Base-by-base conservation (phyloP, 2,797 vertebrate genomes). In the Silurus lanzhouensis region DNA sequence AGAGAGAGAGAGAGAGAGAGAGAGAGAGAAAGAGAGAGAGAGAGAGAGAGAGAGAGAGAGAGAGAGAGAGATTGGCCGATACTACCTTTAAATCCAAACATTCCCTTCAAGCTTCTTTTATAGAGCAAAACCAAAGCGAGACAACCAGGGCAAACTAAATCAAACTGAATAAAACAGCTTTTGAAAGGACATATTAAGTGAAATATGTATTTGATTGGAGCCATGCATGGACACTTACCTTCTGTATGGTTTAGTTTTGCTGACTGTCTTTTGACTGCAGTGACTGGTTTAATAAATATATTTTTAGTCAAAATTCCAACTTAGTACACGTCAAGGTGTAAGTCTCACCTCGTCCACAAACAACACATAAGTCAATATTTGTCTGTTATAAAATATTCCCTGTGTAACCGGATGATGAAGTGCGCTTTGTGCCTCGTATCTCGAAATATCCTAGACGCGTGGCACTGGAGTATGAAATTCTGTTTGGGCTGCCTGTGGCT, bases 341-440 rank as follows among this genome's bases (percentile, higher is more conserved):
- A 66, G 78, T 63, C 66, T 75, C 44, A 79, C 20, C 46, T 72
- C 57, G 55, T 78, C 55, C 44, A n/a, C 20, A 76, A 58, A 70
- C 57, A 31, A 64, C 61, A 68, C 55, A 31, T 44, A 44, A 75
- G 68, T 80, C 77, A 72, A 63, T 76, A 64, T 81, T 81, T 81
- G 20, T 70, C 81, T 27, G 44, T 27, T 76, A 57, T 57, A 44
- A 67, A 84, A 83, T 63, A 82, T 68, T 55, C 27, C 72, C 31
- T 57, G 79, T 46, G 25, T 82, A 31, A 68, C 14, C 48, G 12
- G 4, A 78, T 82, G 83, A 84, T 87, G 83, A 84, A 85, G 66
- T 85, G 67, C 44, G 17, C 81, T 83, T 72, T 85, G 83, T 87
- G 80, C 31, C 15, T 44, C n/a, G 2, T 83, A 75, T 85, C 75